These are phyloP conservation scores for Vanessa atalanta DNA, from an alignment of 1,140 invertebrate species.

Conservation along the genomic window DNA sequence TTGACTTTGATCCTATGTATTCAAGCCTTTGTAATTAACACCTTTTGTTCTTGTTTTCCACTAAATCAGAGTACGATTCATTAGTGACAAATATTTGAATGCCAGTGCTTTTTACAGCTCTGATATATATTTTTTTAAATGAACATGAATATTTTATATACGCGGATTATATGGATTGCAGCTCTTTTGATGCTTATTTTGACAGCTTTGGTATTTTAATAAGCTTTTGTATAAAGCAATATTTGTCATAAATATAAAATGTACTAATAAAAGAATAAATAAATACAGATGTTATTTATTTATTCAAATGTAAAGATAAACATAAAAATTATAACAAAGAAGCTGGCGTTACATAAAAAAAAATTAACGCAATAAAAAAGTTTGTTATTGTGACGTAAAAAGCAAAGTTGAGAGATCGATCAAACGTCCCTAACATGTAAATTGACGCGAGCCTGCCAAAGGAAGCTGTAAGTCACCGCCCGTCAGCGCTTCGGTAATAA, in stretches of 20 bases:
- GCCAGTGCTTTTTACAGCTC: background rate
- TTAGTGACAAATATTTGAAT: slow-evolving; percentile 17
- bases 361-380: slow-evolving; percentile 32
- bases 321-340: background rate
- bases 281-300: background rate
- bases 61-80: slow-evolving; percentile 4
- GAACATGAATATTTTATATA: background rate
- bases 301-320: background rate
- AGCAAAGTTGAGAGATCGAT: slow-evolving; percentile 41
- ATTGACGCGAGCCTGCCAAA: slow-evolving; percentile 35
- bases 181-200: slow-evolving; percentile 3
- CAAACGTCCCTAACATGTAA: slow-evolving; percentile 38
- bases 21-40: slow-evolving; percentile 12
- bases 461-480: slow-evolving; percentile 63
- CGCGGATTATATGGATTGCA: background rate
- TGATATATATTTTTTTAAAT: background rate
- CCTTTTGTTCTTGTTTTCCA: slow-evolving; percentile 10
- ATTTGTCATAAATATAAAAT: no score
- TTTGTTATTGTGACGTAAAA: slow-evolving; percentile 28
- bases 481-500: slow-evolving; percentile 60
- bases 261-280: no score
- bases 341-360: no score
- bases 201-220: background rate
- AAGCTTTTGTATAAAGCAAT: background rate
- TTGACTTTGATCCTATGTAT: slow-evolving; percentile 25